Evolutionary conservation across 2,797 vertebrate genomes (phyloP).

Genomic region (Enteromius trimaculatus): DNA sequence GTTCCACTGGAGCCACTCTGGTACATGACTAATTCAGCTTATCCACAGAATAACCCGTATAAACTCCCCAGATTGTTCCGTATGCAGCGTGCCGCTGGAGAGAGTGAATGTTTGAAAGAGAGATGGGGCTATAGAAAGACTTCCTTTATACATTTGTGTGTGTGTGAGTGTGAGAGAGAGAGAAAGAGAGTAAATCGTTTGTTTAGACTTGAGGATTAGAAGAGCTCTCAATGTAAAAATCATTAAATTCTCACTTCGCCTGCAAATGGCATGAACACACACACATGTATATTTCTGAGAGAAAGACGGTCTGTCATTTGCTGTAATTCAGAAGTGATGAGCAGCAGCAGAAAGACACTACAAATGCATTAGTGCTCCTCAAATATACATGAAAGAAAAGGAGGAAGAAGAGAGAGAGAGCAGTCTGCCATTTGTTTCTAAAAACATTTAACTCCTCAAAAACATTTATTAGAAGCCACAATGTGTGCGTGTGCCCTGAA

Average conservation of each 20-base stretch:
- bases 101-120: conserved; percentile 18
- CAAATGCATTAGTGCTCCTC: conserved; percentile 59
- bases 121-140: neutral
- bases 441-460: neutral
- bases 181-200: conserved; percentile 22
- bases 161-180: neutral
- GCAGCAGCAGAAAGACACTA: conserved; percentile 43
- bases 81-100: conserved; percentile 9
- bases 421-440: neutral
- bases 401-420: neutral
- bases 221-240: conserved; percentile 40
- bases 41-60: conserved; percentile 41
- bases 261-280: neutral
- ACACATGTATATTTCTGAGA: neutral
- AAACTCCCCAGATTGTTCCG: conserved; percentile 36
- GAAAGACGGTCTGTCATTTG: conserved; percentile 30
- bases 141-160: conserved; percentile 22
- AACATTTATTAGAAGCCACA: conserved; percentile 12
- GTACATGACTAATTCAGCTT: conserved; percentile 43
- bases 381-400: conserved; percentile 53
- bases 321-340: conserved; percentile 33
- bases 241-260: conserved; percentile 9
- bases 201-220: conserved; percentile 37
- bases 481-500: neutral
- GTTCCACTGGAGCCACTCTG: conserved; percentile 37